Evolutionary conservation across 2,888 invertebrate species (phyloP), one percentile per base, ranked within the genome.

Genomic region (Orthonevra nobilis): DNA sequence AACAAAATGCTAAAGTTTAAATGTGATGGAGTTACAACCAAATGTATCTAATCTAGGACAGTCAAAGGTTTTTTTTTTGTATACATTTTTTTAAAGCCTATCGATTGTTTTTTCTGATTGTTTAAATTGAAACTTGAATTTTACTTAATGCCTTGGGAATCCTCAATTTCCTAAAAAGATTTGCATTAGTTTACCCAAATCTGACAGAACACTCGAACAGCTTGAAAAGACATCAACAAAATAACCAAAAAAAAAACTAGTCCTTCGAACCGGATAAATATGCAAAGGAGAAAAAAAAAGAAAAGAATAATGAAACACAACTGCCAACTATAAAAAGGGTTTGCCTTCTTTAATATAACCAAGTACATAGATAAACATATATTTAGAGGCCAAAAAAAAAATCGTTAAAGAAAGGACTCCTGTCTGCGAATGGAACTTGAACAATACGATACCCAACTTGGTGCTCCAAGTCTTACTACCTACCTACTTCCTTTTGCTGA

Each of bases 1-100:
- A 73, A 38, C 36, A 36, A 73, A 58, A 54, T 44, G 54, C 50
- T 46, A 38, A 66, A 75, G 56, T 61, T 75, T 69, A 17, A 69
- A 54, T 68, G 34, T 54, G 56, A 73, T 44, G 58, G 20, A 66
- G 56, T 58, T 64, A 61, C 44, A 54, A 61, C n/a, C n/a, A n/a
- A 69, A 40, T 63, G 42, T 56, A 56, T 69, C 54, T 69, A 63
- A 75, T 69, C 63, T 56, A 48, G 34, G 42, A 52, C 36, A 12
- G 38, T 36, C n/a, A n/a, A n/a, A n/a, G n/a, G n/a, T n/a, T n/a
- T 61, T 70, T 63, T 46, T 36, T 5, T 1, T 4, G 32, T 12
- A 32, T 32, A 14, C 9, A 9, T n/a, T 17, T 26, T 4, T 19
- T 19, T 23, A n/a, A n/a, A n/a, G n/a, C n/a, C 12, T 36, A 36